phyloP scores from a whole-genome alignment of 2,888 invertebrate species.

The Stenichneumon culpator region DNA sequence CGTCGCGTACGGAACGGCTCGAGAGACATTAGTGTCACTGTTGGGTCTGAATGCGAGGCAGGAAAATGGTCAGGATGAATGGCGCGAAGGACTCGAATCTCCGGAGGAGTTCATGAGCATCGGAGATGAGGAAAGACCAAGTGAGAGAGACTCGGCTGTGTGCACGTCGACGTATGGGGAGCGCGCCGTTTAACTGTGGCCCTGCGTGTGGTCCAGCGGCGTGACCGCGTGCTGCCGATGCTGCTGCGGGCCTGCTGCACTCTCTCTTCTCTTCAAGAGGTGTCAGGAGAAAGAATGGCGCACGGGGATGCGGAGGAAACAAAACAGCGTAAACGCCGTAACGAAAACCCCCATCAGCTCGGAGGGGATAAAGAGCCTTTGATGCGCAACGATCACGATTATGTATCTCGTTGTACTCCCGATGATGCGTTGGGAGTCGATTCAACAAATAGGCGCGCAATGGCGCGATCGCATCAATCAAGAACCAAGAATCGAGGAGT shows the following conservation, averaged over 20 bases:
- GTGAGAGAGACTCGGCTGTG: conserved; percentile 52
- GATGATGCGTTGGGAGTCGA: conserved; percentile 4
- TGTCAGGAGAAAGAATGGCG: conserved; percentile 61
- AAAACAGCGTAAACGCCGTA: conserved; percentile 39
- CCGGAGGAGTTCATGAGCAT: conserved; percentile 72
- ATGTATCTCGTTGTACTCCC: conserved; percentile 49
- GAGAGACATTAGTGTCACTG: conserved; percentile 80
- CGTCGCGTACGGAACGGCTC: conserved; percentile 34
- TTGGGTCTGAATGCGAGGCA: conserved; percentile 76
- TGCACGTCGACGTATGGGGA: conserved; percentile 2
- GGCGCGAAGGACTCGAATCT: conserved; percentile 70
- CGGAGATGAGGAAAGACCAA: conserved; percentile 47
- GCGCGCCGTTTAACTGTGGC: conserved; percentile 41
- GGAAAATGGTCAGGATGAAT: conserved; percentile 78
- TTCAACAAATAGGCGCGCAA: conserved; percentile 17
- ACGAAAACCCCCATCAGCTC: conserved; percentile 50
- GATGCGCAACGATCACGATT: conserved; percentile 65
- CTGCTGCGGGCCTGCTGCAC: conserved; percentile 60
- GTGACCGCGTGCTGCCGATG: conserved; percentile 48
- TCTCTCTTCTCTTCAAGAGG: conserved; percentile 64
- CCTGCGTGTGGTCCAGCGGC: conserved; percentile 72
- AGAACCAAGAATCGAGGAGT: not conserved
- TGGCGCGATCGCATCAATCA: conserved; percentile 37
- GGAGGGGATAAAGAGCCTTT: conserved; percentile 66
- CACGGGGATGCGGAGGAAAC: conserved; percentile 21